Evolutionary conservation across 2,888 invertebrate genomes (phyloP).

Genomic region (Pemphredon lugubris): DNA sequence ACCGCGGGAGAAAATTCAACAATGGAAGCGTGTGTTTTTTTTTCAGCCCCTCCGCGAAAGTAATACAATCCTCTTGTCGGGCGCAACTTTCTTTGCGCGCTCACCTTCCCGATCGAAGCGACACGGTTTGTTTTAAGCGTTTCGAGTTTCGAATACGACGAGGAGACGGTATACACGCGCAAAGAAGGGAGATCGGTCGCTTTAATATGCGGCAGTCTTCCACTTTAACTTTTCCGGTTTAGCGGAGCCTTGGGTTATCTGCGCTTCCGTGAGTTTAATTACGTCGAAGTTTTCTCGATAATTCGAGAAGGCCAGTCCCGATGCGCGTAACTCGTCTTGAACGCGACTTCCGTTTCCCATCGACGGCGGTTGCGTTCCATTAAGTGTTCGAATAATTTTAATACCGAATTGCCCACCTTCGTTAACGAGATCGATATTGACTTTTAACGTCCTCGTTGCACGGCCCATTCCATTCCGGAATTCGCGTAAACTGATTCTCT

Average conservation of each 20-base stretch:
- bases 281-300: slow-evolving; percentile 78
- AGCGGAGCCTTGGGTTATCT: slow-evolving; percentile 73
- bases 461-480: too few species aligned
- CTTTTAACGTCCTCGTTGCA: not conserved
- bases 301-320: slow-evolving; percentile 72
- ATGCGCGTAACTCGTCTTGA: slow-evolving; percentile 69
- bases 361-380: slow-evolving; percentile 46
- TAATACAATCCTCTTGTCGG: slow-evolving; percentile 7
- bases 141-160: slow-evolving; percentile 48
- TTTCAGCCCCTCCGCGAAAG: too few species aligned
- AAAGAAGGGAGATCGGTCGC: slow-evolving; percentile 53
- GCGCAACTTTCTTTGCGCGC: slow-evolving; percentile 11
- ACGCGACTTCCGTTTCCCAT: slow-evolving; percentile 51
- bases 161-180: slow-evolving; percentile 41
- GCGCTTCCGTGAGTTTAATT: slow-evolving; percentile 77
- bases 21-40: too few species aligned
- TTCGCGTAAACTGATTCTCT: too few species aligned
- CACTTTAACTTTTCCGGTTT: slow-evolving; percentile 77
- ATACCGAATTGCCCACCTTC: slow-evolving; percentile 26
- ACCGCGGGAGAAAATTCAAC: too few species aligned
- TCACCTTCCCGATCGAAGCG: slow-evolving; percentile 31
- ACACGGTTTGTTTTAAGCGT: slow-evolving; percentile 63
- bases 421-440: slow-evolving; percentile 46
- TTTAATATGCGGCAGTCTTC: slow-evolving; percentile 75
- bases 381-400: slow-evolving; percentile 57